Conservation (phyloP, 2,888 invertebrate species). For the Acleris sparsana region DNA sequence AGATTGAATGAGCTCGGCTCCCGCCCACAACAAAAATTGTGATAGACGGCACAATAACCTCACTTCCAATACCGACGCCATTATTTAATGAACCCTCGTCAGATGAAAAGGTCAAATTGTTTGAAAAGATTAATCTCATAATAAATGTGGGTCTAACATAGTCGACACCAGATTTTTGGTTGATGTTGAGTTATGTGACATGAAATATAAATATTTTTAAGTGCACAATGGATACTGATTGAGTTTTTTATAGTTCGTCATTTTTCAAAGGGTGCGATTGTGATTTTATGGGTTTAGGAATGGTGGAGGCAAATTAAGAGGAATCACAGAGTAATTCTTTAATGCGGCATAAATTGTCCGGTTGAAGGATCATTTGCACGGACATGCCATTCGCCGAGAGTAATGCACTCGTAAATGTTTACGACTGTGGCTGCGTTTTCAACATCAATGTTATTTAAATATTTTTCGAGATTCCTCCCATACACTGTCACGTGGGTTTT, state of each 20-base stretch:
- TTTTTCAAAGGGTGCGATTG: conserved; percentile 41
- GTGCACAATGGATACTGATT: conserved; percentile 55
- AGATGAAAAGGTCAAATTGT: conserved; percentile 83
- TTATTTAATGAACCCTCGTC: conserved; percentile 84
- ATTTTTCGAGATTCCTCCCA: conserved; percentile 61
- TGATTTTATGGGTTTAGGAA: conserved; percentile 37
- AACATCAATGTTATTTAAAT: conserved; percentile 70
- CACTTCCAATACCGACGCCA: conserved; percentile 76
- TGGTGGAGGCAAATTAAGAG: conserved; percentile 28
- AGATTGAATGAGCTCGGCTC: conserved; percentile 54
- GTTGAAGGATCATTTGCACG: conserved; percentile 63
- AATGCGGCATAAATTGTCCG: conserved; percentile 41
- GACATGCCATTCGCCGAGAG: conserved; percentile 67
- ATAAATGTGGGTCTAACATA: conserved; percentile 77
- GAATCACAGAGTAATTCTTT: conserved; percentile 33
- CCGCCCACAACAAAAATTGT: conserved; percentile 74
- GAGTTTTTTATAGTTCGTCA: conserved; percentile 48
- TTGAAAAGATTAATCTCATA: conserved; percentile 83
- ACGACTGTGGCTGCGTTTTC: conserved; percentile 69
- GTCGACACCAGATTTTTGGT: conserved; percentile 69
- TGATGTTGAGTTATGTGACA: conserved; percentile 65
- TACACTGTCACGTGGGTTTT: conserved; percentile 49
- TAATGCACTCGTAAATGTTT: conserved; percentile 82
- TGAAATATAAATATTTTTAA: conserved; percentile 56
- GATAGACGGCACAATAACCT: conserved; percentile 81